A percentile compares a stretch with the other conserved stretches of the same genome.
Evolutionary conservation across 2,888 invertebrate genomes (phyloP).

Genomic region (Cerceris ruficornis): DNA sequence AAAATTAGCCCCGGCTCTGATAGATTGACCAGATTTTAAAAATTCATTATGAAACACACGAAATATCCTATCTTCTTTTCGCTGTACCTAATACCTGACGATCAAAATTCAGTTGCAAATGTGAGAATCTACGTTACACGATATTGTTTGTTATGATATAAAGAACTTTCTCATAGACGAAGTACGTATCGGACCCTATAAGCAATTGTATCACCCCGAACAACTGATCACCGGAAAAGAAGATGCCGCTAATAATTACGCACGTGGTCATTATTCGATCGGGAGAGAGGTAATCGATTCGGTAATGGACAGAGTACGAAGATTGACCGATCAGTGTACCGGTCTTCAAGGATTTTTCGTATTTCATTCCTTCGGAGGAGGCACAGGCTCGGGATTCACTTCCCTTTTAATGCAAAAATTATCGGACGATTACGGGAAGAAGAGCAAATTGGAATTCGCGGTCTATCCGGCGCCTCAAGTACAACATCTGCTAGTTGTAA

Average conservation of each 20-base stretch:
- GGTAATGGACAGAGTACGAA: conserved; percentile 91
- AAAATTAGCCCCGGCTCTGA: no score
- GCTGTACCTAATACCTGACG: no score
- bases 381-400: conserved; percentile 96
- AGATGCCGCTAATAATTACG: conserved; percentile 97
- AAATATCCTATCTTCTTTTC: no score
- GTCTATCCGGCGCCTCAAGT: conserved; percentile 98
- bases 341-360: conserved; percentile 94
- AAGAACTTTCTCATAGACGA: conserved; percentile 84
- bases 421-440: conserved; percentile 96
- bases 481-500: background rate
- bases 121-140: background rate
- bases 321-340: conserved; percentile 93
- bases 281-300: conserved; percentile 95
- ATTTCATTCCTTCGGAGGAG: conserved; percentile 95
- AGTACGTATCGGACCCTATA: conserved; percentile 92
- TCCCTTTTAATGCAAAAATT: conserved; percentile 96
- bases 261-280: conserved; percentile 96
- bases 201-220: conserved; percentile 94
- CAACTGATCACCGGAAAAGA: conserved; percentile 96
- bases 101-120: no score
- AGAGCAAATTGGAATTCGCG: conserved; percentile 95
- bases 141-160: background rate
- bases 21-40: no score
- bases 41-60: no score